phyloP scores from a whole-genome alignment of 2,888 invertebrate genomes.

The Dynastes hyllus region DNA sequence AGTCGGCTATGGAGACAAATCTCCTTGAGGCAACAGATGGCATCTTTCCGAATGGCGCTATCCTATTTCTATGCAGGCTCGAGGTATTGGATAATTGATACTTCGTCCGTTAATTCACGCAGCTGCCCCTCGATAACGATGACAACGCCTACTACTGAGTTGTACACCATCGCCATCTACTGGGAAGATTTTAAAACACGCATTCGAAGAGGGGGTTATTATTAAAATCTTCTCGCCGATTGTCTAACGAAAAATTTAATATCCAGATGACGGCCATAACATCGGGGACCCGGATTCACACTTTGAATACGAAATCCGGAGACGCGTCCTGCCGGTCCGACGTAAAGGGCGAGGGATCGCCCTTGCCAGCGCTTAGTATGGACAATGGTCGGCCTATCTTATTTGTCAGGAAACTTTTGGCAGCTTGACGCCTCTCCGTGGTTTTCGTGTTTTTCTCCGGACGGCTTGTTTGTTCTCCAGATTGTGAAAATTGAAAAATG shows the following conservation, averaged over 20 bases:
- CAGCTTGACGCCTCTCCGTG: constrained; percentile 66
- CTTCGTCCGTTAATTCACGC: constrained; percentile 66
- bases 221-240: constrained; percentile 61
- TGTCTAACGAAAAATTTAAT: constrained; percentile 61
- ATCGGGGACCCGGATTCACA: constrained; percentile 58
- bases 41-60: constrained; percentile 24
- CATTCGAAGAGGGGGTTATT: constrained; percentile 56
- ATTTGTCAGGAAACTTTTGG: constrained; percentile 69
- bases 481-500: constrained; percentile 52
- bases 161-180: constrained; percentile 47
- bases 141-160: constrained; percentile 56
- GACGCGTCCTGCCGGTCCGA: constrained; percentile 54
- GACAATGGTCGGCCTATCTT: constrained; percentile 66
- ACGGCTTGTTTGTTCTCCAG: constrained; percentile 49
- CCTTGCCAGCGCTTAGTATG: constrained; percentile 56
- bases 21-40: constrained; percentile 42
- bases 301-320: constrained; percentile 64
- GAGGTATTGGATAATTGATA: constrained; percentile 68
- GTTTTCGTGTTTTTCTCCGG: constrained; percentile 61
- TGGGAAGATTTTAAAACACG: constrained; percentile 63
- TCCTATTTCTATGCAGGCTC: constrained; percentile 50
- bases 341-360: constrained; percentile 54
- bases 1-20: constrained; percentile 21
- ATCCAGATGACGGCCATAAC: constrained; percentile 63
- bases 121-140: constrained; percentile 55